Evolutionary conservation across 2,888 invertebrate species (phyloP), one percentile per base, ranked within the genome.

Genomic region (Agrochola litura): DNA sequence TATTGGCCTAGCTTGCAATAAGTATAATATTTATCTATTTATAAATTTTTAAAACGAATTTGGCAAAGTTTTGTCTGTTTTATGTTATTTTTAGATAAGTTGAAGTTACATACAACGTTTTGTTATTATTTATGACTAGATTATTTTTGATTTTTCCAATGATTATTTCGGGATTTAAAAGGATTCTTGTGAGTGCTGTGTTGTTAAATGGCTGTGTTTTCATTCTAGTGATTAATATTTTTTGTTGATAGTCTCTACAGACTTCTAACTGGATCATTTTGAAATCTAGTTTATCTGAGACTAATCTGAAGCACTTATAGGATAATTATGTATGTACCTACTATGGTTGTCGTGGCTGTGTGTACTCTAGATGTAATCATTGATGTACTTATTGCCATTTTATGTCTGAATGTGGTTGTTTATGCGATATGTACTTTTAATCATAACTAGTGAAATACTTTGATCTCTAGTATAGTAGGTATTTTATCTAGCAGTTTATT

Each of bases 261-360:
- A 64, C 16, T n/a, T 41, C 25, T 10, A 76, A 82, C 6, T 30
- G 46, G 25, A 25, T 63, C 0, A 56, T 67, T 63, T 63, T 25
- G 5, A 49, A 60, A 25, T 58, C 9, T 68, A 49, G 54, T 66
- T 12, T 49, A n/a, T 72, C 37, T 52, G 6, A 12, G 66, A 49
- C 46, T 30, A 30, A 30, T 30, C 37, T 37, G 37, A 37, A 37
- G 3, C 37, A 5, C 37, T 37, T 37, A 46, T 69, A 66, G 54
- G 25, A 58, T 73, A 67, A 63, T 61, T 69, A 76, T 64, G 52
- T 85, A 67, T 76, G 52, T 76, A 77, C 68, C 71, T 72, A 56
- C 22, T 81, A 81, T 87, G 72, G 72, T 79, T 83, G 81, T 89
- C 66, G 89, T 86, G 88, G 78, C 79, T 85, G 87, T 86, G 85